Evolutionary conservation across 2,797 vertebrate species (phyloP), one percentile per base, ranked within the genome.

Genomic region (Myioborus miniatus): DNA sequence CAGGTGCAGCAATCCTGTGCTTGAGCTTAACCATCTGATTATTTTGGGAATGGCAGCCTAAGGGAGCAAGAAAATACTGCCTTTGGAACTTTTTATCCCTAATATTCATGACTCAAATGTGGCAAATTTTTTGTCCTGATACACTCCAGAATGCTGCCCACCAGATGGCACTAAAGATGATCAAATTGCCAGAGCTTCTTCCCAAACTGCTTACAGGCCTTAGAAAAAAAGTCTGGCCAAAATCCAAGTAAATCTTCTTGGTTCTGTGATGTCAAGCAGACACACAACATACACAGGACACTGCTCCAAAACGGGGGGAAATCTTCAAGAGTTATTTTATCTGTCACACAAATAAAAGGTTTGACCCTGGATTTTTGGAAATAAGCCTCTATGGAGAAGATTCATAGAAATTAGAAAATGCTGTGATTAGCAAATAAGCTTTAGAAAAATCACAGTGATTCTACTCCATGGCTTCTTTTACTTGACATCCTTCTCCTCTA

Each of bases 161-260:
- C 90, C 77, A 97, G 96, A 83, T 94, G 96, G 96, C 96, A 91
- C 82, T 74, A 87, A 63, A 85, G 95, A 68, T 47, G 65, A 76
- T 30, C 39, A 69, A 60, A 93, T 22, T 72, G 43, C 44, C 34
- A 59, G 82, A 70, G 47, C 21, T 49, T 26, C 58, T 32, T 15
- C 71, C 63, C 72, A 26, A 53, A 39, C 13, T 46, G 20, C 24
- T 85, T 20, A n/a, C 7, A 60, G 0, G 8, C 20, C n/a, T 68
- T 69, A 34, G 21, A 62, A 69, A 13, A 29, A 59, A 85, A 86
- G 71, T 22, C 9, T 41, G 59, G 43, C 21, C 67, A 72, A 80
- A 93, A 79, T 15, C 75, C 29, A n/a, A 86, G 12, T 5, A 36
- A 82, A 94, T 15, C 22, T 18, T 32, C 64, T 26, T 41, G 37